A percentile compares a stretch with the other conserved stretches of the same genome.
Evolutionary conservation across 2,888 invertebrate species (phyloP).

Genomic region (Cheilosia vernalis): DNA sequence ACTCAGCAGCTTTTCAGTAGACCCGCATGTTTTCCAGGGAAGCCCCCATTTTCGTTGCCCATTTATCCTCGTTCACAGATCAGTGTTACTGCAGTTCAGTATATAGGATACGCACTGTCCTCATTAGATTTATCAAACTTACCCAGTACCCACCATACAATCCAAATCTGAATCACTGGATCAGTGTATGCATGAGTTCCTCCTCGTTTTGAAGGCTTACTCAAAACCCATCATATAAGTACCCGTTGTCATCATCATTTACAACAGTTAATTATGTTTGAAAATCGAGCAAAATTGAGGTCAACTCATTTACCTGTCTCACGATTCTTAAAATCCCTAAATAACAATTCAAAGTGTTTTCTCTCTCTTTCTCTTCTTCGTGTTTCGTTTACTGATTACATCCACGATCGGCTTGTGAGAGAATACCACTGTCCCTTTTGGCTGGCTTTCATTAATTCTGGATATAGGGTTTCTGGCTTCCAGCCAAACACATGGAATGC

Average conservation of each 20-base stretch:
- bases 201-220: too few relatives aligned
- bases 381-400: slow-evolving; percentile 22
- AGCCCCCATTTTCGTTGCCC: too few relatives aligned
- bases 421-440: slow-evolving; percentile 47
- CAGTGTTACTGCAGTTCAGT: too few relatives aligned
- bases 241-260: slow-evolving; percentile 67
- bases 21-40: too few relatives aligned
- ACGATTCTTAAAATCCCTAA: slow-evolving; percentile 54
- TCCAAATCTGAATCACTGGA: too few relatives aligned
- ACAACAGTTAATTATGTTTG: slow-evolving; percentile 67
- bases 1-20: too few relatives aligned
- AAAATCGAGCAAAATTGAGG: slow-evolving; percentile 64
- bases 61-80: too few relatives aligned
- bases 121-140: too few relatives aligned
- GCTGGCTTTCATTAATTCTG: slow-evolving; percentile 68
- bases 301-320: slow-evolving; percentile 71
- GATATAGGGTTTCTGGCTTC: slow-evolving; percentile 47
- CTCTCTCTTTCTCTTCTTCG: slow-evolving; percentile 14
- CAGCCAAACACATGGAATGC: slow-evolving; percentile 19
- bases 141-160: too few relatives aligned
- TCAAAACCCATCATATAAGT: slow-evolving; percentile 44
- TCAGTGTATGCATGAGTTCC: too few relatives aligned
- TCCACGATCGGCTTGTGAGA: slow-evolving; percentile 9
- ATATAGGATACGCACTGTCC: too few relatives aligned
- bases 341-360: slow-evolving; percentile 49